phyloP scores from a whole-genome alignment of 2,113 vertebrate genomes.

The Cyanoderma ruficeps region DNA sequence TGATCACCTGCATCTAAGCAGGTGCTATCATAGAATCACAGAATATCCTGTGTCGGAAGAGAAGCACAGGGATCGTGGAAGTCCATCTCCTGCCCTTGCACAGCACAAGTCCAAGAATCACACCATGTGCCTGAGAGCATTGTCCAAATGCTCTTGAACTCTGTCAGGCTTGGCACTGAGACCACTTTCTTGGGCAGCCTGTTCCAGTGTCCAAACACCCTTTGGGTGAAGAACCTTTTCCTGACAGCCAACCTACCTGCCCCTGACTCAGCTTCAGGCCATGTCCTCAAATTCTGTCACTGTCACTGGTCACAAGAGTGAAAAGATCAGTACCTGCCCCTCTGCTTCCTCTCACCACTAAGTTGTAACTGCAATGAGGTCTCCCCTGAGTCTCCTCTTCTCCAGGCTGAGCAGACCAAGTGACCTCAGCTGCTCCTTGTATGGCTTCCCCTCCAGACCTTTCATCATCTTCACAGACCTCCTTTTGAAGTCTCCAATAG shows the following conservation, averaged over 20 bases:
- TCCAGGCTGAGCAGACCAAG: neutral
- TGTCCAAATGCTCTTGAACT: neutral
- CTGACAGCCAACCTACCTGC: neutral
- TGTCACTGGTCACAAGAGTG: neutral
- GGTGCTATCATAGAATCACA: neutral
- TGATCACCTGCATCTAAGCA: neutral
- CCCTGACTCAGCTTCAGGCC: neutral
- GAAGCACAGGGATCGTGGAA: neutral
- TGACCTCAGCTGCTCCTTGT: neutral
- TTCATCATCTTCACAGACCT: neutral
- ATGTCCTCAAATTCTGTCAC: neutral
- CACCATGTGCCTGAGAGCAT: neutral
- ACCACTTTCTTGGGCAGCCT: neutral
- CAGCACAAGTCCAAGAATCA: neutral
- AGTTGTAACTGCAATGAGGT: neutral
- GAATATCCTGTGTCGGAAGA: neutral
- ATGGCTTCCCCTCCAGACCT: neutral
- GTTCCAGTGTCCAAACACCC: neutral
- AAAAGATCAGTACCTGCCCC: neutral
- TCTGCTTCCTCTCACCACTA: fast-evolving
- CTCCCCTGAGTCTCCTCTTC: neutral
- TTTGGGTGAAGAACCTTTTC: neutral
- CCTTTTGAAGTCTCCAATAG: neutral
- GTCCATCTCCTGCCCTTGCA: neutral
- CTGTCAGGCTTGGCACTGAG: neutral